phyloP scores from a whole-genome alignment of 1,140 invertebrate genomes.

The Colletes latitarsis region DNA sequence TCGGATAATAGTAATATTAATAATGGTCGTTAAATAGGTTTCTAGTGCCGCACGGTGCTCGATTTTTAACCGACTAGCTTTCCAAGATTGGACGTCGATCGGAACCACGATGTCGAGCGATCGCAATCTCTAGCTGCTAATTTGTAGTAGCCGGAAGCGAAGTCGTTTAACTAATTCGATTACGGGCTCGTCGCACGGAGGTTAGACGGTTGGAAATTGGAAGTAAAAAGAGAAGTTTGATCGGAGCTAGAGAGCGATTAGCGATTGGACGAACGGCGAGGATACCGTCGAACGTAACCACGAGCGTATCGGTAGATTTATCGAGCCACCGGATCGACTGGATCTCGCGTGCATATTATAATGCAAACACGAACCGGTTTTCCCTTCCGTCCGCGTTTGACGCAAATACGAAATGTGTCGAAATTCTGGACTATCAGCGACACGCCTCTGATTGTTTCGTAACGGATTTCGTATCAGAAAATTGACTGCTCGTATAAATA shows the following conservation, averaged over 20 bases:
- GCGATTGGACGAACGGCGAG: conserved; percentile 8
- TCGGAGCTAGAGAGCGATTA: conserved; percentile 13
- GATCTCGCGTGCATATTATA: conserved; percentile 40
- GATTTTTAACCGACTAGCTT: too few species aligned
- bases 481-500: conserved; percentile 11
- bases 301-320: conserved; percentile 38
- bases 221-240: background rate
- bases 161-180: conserved; percentile 4
- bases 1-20: too few species aligned
- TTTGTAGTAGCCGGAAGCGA: conserved; percentile 13
- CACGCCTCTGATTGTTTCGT: conserved; percentile 48
- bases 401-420: conserved; percentile 50
- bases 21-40: too few species aligned
- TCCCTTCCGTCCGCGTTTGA: conserved; percentile 24
- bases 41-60: too few species aligned
- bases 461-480: conserved; percentile 41
- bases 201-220: background rate
- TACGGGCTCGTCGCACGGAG: background rate
- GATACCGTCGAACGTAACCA: conserved; percentile 33
- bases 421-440: conserved; percentile 47
- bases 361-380: conserved; percentile 35
- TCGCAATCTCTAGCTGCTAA: background rate
- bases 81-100: background rate
- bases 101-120: background rate
- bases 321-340: conserved; percentile 30